Evolutionary conservation across 2,113 vertebrate genomes (phyloP).

Genomic region (Archocentrus centrarchus): DNA sequence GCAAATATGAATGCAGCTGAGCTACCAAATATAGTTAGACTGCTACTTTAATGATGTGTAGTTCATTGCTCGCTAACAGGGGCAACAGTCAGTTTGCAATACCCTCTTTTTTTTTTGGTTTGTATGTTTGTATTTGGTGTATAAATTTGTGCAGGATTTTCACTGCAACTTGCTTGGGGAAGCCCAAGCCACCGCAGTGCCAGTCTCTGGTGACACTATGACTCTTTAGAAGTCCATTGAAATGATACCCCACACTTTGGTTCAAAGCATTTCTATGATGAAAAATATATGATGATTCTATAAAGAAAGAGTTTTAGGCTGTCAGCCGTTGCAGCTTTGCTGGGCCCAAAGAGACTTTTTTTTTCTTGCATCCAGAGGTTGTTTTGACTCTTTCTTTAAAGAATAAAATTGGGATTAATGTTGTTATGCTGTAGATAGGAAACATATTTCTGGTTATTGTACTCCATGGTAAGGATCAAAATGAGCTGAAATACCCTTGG

Average conservation of each 20-base stretch:
- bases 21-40: neutral
- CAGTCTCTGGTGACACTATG: slow-evolving; percentile 39
- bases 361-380: slow-evolving; percentile 34
- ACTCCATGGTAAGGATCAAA: neutral
- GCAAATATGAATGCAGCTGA: neutral
- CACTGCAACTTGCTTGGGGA: slow-evolving; percentile 21
- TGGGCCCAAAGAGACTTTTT: slow-evolving; percentile 32
- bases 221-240: slow-evolving; percentile 60
- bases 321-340: slow-evolving; percentile 56
- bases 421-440: slow-evolving; percentile 37
- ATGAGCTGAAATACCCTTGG: slow-evolving; percentile 31
- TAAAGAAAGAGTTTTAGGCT: slow-evolving; percentile 57
- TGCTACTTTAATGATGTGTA: neutral
- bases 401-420: slow-evolving; percentile 46
- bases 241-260: slow-evolving; percentile 44
- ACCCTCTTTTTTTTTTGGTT: neutral
- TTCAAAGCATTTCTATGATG: slow-evolving; percentile 67
- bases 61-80: neutral
- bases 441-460: slow-evolving; percentile 15
- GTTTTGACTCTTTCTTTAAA: slow-evolving; percentile 58
- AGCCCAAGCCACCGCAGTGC: slow-evolving; percentile 14
- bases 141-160: slow-evolving; percentile 8
- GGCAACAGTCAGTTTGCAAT: neutral
- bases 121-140: neutral
- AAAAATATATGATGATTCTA: slow-evolving; percentile 68